Base-by-base conservation (phyloP, 2,888 invertebrate genomes). In the Polyommatus icarus region DNA sequence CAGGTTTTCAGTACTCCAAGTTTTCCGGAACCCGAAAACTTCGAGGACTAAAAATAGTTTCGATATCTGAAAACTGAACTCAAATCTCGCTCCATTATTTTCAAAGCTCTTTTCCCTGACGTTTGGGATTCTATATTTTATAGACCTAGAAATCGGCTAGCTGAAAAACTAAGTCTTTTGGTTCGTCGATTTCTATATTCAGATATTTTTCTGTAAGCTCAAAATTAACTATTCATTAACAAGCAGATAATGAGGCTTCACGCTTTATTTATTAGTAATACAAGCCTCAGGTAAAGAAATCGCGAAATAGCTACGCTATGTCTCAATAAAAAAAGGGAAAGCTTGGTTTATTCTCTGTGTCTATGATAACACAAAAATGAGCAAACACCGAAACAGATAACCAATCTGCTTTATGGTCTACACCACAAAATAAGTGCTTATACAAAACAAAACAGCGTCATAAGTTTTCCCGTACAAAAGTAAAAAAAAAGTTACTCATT, bases 341-440 rank as follows among this genome's bases (percentile, higher is more conserved):
- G 67, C 67, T 32, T 29, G 8, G 67, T 67, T 29, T 29, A 29
- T 67, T 67, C 67, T 67, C 18, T 67, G 7, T 67, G 29, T 32
- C 6, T 67, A 32, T 24, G 12, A 24, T 61, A 61, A 61, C 61
- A 67, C 61, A 20, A 67, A 5, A 5, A 78, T 81, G 80, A 82
- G 81, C 83, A 80, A 82, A 81, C 29, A 79, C 72, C 73, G 29
- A 24, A 67, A 24, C 24, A 1, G 20, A 15, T 67, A 5, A 32
- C 29, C 6, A 59, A 20, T 20, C 59, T 7, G 59, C 7, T 59
- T 5, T 18, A 18, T 46, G 46, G 46, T 46, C 3, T 46, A 46
- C 3, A 8, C 3, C 10, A 46, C 46, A 12, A 46, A 46, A 3
- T 0, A 46, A 3, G 10, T 46, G 0, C 46, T 10, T 40, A 40